Percentiles rank a stretch among this genome's conserved stretches.
Conservation (phyloP, 2,888 invertebrate species). For the Norana najaformis region DNA sequence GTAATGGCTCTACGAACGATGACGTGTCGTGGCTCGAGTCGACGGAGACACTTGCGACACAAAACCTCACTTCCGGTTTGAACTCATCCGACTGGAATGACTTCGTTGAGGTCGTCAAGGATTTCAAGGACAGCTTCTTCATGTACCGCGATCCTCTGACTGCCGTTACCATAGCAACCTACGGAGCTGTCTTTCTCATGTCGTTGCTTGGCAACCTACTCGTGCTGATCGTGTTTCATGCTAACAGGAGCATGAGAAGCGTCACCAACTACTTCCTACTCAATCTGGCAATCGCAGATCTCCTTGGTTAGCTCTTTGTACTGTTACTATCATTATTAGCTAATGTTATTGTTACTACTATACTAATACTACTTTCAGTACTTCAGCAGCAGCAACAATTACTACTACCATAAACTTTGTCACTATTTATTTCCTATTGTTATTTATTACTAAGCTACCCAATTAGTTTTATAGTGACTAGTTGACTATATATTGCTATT, state of each 20-base stretch:
- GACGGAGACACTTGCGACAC: neutral
- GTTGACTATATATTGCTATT: too few species aligned
- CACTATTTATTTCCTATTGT: too few species aligned
- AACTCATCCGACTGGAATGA: slow-evolving; percentile 21
- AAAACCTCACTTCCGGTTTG: slow-evolving; percentile 18
- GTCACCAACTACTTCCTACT: slow-evolving; percentile 55
- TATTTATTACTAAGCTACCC: too few species aligned
- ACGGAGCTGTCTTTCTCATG: slow-evolving; percentile 46
- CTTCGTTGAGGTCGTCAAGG: slow-evolving; percentile 10
- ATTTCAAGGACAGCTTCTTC: slow-evolving; percentile 20
- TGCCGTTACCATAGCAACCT: slow-evolving; percentile 15
- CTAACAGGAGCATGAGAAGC: slow-evolving; percentile 51
- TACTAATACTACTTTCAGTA: too few species aligned
- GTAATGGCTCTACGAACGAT: neutral
- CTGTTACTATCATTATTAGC: neutral
- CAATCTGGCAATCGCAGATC: slow-evolving; percentile 53
- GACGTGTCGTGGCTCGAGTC: neutral
- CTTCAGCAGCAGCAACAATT: too few species aligned
- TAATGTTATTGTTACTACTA: neutral
- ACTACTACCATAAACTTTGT: too few species aligned
- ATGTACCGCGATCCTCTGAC: neutral
- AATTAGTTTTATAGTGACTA: too few species aligned
- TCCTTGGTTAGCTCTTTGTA: slow-evolving; percentile 54
- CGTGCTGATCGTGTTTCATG: slow-evolving; percentile 51
- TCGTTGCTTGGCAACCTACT: slow-evolving; percentile 52